A percentile compares a stretch with the other conserved stretches of the same genome.
phyloP scores from a whole-genome alignment of 2,113 vertebrate species.

The Solea senegalensis region DNA sequence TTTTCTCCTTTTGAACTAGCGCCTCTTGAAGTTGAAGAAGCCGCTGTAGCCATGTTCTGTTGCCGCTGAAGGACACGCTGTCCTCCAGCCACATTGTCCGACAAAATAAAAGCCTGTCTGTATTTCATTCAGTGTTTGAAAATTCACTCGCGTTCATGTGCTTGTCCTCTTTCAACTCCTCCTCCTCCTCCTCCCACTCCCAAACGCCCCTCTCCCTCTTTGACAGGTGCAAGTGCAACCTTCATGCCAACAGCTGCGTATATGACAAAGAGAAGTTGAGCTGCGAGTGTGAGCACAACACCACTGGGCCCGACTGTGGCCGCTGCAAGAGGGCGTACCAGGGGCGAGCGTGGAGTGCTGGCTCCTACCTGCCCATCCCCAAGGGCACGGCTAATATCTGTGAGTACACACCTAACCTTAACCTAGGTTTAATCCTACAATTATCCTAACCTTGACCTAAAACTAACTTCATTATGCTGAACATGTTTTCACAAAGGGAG shows the following conservation, averaged over 20 bases:
- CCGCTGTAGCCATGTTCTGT: slow-evolving; percentile 31
- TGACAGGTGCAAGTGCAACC: slow-evolving; percentile 97
- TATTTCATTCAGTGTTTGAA: slow-evolving; percentile 6
- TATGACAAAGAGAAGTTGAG: slow-evolving; percentile 94
- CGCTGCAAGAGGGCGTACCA: slow-evolving; percentile 98
- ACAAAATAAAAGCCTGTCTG: slow-evolving; percentile 37
- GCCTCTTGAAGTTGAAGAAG: slow-evolving; percentile 52
- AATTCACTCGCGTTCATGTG: slow-evolving; percentile 37
- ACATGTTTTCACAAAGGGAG: too few species aligned
- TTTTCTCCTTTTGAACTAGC: slow-evolving; percentile 60
- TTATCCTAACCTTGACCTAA: neutral
- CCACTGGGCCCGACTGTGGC: slow-evolving; percentile 96
- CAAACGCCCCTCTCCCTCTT: slow-evolving; percentile 1
- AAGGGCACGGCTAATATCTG: slow-evolving; percentile 99
- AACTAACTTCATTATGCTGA: neutral
- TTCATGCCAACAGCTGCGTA: slow-evolving; percentile 96
- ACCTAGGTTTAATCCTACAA: too few species aligned
- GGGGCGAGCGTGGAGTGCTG: slow-evolving; percentile 94
- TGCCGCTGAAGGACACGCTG: slow-evolving; percentile 69
- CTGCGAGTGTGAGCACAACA: slow-evolving; percentile 99
- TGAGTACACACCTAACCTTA: slow-evolving; percentile 82
- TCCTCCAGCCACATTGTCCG: slow-evolving; percentile 56
- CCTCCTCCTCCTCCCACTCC: neutral
- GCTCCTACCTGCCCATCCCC: slow-evolving; percentile 97
- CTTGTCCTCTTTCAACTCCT: slow-evolving; percentile 39